Base-by-base conservation (phyloP, 2,888 invertebrate genomes). In the Neoitamus cyanurus region DNA sequence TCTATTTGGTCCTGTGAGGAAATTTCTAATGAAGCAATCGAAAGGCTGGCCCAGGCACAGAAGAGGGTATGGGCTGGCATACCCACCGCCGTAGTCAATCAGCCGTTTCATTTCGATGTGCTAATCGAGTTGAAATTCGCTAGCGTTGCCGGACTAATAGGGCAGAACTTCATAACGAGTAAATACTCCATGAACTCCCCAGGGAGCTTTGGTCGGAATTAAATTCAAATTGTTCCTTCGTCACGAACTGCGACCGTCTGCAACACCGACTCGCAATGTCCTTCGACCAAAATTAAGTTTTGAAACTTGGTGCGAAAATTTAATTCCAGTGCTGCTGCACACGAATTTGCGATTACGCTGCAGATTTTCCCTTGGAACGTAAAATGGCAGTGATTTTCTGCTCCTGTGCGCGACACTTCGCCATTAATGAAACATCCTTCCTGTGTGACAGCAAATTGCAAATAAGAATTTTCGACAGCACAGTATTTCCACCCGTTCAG, bases 61-160 rank as follows among this genome's bases (percentile, higher is more conserved):
- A 9, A 11, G 78, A 78, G 36, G 2, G 30, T 11, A 70, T 13
- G 31, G 31, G 5, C 1, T 58, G 31, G 48, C 30, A 9, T 34
- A 20, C 48, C 25, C 78, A 31, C 31, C 34, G 30, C 15, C 78
- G 15, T 58, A 78, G 78, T 78, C 78, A 78, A 78, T 78, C 78
- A 78, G 78, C 78, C 78, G 58, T 78, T 78, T 58, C 48, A 31
- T 46, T 58, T 48, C 48, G 48, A 78, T 78, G 78, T 78, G 78
- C 78, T 78, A 78, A 78, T 78, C 78, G 78, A 78, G 48, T 78
- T 78, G 78, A 78, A 78, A 78, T 78, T 78, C 58, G 78, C 48
- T 28, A 31, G 30, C 46, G 78, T 78, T 78, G 31, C 7, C 58
- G 78, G 37, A 78, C 78, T 78, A 78, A 78, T 78, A 78, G 78